Evolutionary conservation across 2,888 invertebrate genomes (phyloP), one percentile per base, ranked within the genome.

Genomic region (Koerneria pararmatus): DNA sequence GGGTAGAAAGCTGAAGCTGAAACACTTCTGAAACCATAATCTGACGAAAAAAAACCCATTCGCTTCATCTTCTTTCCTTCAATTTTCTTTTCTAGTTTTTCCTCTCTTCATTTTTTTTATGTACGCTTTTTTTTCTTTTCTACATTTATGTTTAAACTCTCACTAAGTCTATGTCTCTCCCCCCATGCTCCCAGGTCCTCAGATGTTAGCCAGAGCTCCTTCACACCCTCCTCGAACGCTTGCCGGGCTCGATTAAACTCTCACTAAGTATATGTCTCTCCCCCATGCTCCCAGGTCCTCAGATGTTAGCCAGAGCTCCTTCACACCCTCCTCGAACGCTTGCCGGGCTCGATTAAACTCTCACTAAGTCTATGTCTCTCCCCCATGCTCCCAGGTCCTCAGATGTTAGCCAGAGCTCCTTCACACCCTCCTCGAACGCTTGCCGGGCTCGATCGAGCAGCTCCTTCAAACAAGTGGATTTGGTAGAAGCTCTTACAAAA

Each of bases 151-250:
- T 56, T 19, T 27, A 49, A 66, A 15, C n/a, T 54, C 68, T 48
- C 27, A 73, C 76, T 62, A 74, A 57, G 31, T 91, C 93, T 71
- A 97, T 93, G 84, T 97, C 97, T 66, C 91, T 88, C 0, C 98
- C 98, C 97, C 85, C 95, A 98, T 0, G 97, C 93, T 82, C 95
- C 97, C 0, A 95, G 93, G 83, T 98, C 97, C 84, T 98, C 97
- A 1, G 94, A 94, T 0, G 97, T 98, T 27, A 98, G 85, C 97
- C 97, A 98, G 19, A 98, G 89, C 85, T 98, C 63, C 63, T 63
- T 90, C 1, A 94, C 94, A 0, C 95, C 95, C 85, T 95, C 95
- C 68, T 87, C 84, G 81, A 92, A 67, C 19, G 69, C 46, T 64
- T 68, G n/a, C 62, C 58, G 19, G 0, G 94, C 95, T 66, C 95